Evolutionary conservation across 1,140 invertebrate genomes (phyloP).

Genomic region (Cyrtorhinus lividipennis): DNA sequence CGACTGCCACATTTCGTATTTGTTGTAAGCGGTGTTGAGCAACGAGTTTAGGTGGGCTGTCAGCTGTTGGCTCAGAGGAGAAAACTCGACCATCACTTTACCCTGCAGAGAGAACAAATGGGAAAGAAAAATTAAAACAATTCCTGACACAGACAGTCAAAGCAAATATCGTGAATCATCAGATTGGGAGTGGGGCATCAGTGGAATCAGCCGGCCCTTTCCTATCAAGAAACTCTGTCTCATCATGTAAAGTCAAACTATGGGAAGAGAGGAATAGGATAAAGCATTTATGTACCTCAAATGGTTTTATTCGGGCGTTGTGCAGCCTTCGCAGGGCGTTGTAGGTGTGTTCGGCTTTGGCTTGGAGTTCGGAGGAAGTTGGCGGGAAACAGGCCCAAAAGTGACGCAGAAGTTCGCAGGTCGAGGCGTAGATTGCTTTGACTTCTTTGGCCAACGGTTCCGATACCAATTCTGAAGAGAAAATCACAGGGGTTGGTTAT

Average conservation of each 20-base stretch:
- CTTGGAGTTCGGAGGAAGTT: constrained; percentile 57
- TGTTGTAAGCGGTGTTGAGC: constrained; percentile 63
- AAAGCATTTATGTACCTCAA: no score
- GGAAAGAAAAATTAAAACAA: background rate
- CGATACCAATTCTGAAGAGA: constrained; percentile 62
- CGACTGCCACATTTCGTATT: constrained; percentile 72
- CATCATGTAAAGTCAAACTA: no score
- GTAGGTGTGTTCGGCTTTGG: constrained; percentile 72
- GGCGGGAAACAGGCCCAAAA: constrained; percentile 92
- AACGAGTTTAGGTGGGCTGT: constrained; percentile 77
- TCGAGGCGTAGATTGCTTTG: constrained; percentile 63
- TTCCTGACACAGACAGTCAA: background rate
- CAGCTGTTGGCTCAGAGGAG: constrained; percentile 60
- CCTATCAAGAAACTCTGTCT: background rate
- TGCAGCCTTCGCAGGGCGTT: constrained; percentile 77
- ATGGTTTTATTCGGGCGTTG: constrained; percentile 65
- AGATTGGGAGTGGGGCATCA: background rate
- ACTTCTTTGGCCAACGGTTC: constrained; percentile 69
- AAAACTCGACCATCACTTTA: constrained; percentile 58
- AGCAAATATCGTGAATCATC: background rate
- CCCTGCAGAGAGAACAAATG: constrained; percentile 38
- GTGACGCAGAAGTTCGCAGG: constrained; percentile 76
- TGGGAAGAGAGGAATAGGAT: no score
- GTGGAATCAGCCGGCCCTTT: background rate
- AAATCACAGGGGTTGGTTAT: no score